phyloP scores from a whole-genome alignment of 2,797 vertebrate species.

The Crenuchus spilurus region DNA sequence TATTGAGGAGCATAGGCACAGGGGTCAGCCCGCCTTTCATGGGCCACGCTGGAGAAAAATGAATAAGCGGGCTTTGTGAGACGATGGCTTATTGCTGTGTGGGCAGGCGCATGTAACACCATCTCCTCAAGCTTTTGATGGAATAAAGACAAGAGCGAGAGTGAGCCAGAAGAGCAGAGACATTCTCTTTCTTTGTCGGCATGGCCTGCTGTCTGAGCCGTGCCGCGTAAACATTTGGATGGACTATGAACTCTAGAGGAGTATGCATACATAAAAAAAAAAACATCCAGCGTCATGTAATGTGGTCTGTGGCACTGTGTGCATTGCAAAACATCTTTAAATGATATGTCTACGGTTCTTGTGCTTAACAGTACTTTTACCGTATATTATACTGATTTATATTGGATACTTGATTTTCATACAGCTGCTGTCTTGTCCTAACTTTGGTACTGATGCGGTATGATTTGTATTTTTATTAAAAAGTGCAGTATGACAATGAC shows the following conservation, averaged over 20 bases:
- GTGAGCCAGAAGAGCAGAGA: conserved; percentile 47
- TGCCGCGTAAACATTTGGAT: conserved; percentile 62
- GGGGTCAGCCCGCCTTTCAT: conserved; percentile 70
- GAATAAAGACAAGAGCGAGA: conserved; percentile 49
- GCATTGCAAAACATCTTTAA: too few species aligned
- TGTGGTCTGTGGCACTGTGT: background rate
- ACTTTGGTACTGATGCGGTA: too few species aligned
- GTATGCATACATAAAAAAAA: background rate
- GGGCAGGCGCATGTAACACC: conserved; percentile 64
- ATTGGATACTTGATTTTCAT: too few species aligned
- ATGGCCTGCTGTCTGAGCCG: conserved; percentile 32
- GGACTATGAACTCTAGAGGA: conserved; percentile 50
- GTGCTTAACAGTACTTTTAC: too few species aligned
- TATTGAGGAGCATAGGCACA: conserved; percentile 63
- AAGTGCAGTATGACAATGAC: too few species aligned
- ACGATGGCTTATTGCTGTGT: conserved; percentile 58
- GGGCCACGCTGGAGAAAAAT: conserved; percentile 59
- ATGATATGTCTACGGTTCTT: too few species aligned
- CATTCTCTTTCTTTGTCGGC: conserved; percentile 28
- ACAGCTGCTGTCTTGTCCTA: too few species aligned
- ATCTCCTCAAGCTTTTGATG: conserved; percentile 60
- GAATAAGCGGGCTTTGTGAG: conserved; percentile 70
- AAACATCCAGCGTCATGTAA: background rate
- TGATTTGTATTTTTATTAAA: too few species aligned
- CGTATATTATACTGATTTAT: too few species aligned